These are phyloP conservation scores for Ceratina australensis DNA, from an alignment of 1,140 invertebrate species.

Conservation along the genomic window DNA sequence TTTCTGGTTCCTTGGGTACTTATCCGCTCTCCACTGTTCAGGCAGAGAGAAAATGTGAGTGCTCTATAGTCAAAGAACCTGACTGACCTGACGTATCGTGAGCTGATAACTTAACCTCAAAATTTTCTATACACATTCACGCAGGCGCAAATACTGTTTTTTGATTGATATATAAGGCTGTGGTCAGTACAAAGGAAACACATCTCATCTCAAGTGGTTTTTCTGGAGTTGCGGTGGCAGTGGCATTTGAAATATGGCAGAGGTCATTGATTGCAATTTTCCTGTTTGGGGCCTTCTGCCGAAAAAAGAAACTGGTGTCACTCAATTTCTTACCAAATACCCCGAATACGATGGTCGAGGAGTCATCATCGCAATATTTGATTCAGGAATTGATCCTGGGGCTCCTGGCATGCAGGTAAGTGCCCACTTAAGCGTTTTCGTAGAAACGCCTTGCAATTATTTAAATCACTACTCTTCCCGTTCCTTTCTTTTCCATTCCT, in stretches of 20 bases:
- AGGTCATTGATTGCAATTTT: constrained; percentile 87
- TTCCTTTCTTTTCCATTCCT: not conserved
- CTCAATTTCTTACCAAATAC: constrained; percentile 93
- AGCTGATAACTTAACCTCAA: constrained; percentile 53
- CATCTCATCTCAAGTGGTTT: constrained; percentile 66
- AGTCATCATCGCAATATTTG: constrained; percentile 96
- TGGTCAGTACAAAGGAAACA: constrained; percentile 72
- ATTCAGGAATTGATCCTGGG: constrained; percentile 98
- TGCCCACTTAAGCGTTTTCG: constrained; percentile 49
- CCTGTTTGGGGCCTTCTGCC: constrained; percentile 91
- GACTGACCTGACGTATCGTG: constrained; percentile 29
- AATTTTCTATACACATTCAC: constrained; percentile 35
- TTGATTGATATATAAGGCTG: constrained; percentile 73
- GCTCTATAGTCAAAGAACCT: not conserved
- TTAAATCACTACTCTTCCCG: not conserved
- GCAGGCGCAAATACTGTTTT: constrained; percentile 68
- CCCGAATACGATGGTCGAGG: constrained; percentile 96
- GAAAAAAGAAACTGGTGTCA: constrained; percentile 97
- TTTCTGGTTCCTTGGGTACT: too few relatives aligned
- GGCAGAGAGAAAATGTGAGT: constrained; percentile 12
- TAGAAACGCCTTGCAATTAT: constrained; percentile 50
- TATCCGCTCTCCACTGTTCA: not conserved
- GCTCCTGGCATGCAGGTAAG: constrained; percentile 95
- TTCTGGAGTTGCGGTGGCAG: constrained; percentile 65
- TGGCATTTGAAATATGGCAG: constrained; percentile 79